Evolutionary conservation across 2,113 vertebrate species (phyloP).

Genomic region (Psittacula cyanocephala): DNA sequence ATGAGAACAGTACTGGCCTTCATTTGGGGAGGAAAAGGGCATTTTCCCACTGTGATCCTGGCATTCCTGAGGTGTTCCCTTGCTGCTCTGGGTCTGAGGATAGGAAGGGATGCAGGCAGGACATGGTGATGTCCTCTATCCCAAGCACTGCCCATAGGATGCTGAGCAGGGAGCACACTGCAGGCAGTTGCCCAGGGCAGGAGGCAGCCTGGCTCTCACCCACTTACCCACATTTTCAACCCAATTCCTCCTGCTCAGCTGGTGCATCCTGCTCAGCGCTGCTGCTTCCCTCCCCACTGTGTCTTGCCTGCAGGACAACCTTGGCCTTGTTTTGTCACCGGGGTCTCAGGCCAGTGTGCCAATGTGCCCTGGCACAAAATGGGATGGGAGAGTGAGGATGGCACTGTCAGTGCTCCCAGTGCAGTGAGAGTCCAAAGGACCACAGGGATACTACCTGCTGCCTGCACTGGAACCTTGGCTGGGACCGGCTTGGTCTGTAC

Average conservation of each 20-base stretch:
- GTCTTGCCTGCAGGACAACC: slow-evolving; percentile 31
- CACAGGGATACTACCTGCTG: not conserved
- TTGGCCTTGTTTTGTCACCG: not conserved
- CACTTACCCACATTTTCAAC: not conserved
- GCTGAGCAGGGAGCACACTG: not conserved
- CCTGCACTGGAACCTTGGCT: accelerated
- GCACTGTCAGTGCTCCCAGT: accelerated
- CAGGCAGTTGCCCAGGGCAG: not conserved
- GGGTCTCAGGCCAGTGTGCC: accelerated
- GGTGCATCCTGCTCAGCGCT: not conserved
- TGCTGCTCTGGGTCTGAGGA: accelerated
- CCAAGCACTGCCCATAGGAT: accelerated
- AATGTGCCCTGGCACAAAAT: not conserved
- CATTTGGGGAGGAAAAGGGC: not conserved
- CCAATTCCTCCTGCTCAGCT: not conserved
- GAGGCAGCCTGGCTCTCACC: not conserved
- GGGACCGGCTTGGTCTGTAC: accelerated
- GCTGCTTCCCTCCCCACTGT: not conserved
- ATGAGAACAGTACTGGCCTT: accelerated
- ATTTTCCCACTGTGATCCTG: not conserved
- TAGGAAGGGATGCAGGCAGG: accelerated
- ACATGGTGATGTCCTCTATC: accelerated
- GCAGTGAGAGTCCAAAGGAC: not conserved
- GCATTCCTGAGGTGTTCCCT: not conserved
- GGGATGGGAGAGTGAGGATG: accelerated